Evolutionary conservation across 2,113 vertebrate genomes (phyloP).

Genomic region (Cynopterus brachyotis): DNA sequence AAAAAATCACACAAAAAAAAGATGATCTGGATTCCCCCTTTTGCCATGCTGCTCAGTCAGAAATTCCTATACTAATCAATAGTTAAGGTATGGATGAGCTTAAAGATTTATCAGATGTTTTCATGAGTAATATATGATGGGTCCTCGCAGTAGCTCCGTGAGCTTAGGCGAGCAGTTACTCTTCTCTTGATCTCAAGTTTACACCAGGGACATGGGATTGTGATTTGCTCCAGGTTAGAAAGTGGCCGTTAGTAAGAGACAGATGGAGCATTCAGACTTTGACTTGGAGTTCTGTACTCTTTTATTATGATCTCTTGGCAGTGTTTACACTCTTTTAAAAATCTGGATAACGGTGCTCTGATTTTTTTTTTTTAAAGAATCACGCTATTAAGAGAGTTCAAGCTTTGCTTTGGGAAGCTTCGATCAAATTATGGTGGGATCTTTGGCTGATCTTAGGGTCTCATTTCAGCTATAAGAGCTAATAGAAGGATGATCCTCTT

Average conservation of each 20-base stretch:
- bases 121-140: rapidly evolving
- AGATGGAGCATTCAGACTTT: not conserved
- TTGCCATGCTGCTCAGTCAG: not conserved
- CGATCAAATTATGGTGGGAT: not conserved
- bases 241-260: not conserved
- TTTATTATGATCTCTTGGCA: not conserved
- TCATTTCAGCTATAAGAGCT: not conserved
- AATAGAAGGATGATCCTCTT: not conserved
- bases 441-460: not conserved
- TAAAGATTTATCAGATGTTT: not conserved
- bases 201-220: not conserved
- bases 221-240: not conserved
- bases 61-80: not conserved
- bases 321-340: not conserved
- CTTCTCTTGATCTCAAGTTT: not conserved
- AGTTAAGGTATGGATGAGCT: not conserved
- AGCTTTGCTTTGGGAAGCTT: not conserved
- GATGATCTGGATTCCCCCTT: not conserved
- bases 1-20: not conserved
- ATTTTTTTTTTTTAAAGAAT: not conserved
- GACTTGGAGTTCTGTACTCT: not conserved
- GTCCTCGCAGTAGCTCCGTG: not conserved
- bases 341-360: not conserved
- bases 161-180: not conserved
- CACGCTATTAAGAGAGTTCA: not conserved